Evolutionary conservation across 2,888 invertebrate species (phyloP), one percentile per base, ranked within the genome.

Genomic region (Cheilosia vernalis): DNA sequence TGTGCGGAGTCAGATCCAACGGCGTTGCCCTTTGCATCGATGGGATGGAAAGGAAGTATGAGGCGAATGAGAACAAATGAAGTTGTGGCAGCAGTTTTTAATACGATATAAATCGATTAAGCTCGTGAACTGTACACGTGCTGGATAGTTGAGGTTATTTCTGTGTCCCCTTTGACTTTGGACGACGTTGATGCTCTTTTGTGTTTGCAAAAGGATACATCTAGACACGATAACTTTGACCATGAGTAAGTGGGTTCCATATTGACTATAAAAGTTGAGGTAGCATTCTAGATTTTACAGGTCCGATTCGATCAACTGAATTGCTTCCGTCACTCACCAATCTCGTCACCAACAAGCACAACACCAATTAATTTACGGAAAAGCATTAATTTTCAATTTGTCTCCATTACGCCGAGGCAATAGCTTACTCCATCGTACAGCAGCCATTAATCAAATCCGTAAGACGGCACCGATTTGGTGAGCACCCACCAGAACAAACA

Each of bases 21-120:
- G 33, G 37, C 47, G 56, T 37, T 15, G 15, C 33, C 17, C 21
- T 30, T 3, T 63, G 73, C 42, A 51, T 7, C 6, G 2, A 37
- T 17, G 37, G 47, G 5, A 55, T 10, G 24, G 21, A 2, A 2
- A 2, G 21, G 27, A 64, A 13, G 51, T n/a, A 5, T 2, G 30
- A 55, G 56, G 24, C 33, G 58, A 74, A 44, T 72, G 51, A 44
- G 47, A 66, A 64, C 60, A 84, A 80, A 80, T 80, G 64, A 70
- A 76, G 69, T 80, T 80, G 84, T 74, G 69, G 64, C 64, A 70
- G 79, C 49, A 44, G 49, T 74, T 74, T 79, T 56, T 69, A 49
- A 69, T 80, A 80, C 63, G 80, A 73, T 64, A 64, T 80, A 56
- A 73, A 84, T 84, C 80, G 83, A 84, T 73, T 78, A 73, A 79